Percentiles rank a stretch among this genome's conserved stretches.
Conservation (phyloP, 2,888 invertebrate genomes). For the Pyrochroa serraticornis region DNA sequence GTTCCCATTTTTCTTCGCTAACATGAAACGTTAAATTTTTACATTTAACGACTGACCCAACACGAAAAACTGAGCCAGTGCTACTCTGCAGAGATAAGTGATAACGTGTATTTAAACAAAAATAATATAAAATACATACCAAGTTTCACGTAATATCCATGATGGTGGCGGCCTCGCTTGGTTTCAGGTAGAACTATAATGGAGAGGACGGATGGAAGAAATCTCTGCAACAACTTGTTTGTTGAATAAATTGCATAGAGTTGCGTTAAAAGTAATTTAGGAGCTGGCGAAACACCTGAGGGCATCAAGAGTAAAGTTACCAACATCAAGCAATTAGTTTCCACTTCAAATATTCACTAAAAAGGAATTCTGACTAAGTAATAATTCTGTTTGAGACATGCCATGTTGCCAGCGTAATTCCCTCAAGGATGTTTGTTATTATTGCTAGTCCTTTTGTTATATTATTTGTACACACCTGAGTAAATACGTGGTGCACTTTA, state of each 20-base stretch:
- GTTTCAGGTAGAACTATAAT: too few species aligned
- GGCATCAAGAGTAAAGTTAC: conserved; percentile 14
- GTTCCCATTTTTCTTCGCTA: conserved; percentile 22
- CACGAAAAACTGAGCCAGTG: not conserved
- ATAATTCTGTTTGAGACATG: conserved; percentile 34
- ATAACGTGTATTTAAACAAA: too few species aligned
- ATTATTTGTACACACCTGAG: not conserved
- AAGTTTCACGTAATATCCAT: too few species aligned
- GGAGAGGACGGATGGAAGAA: not conserved
- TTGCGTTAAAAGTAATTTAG: conserved; percentile 11
- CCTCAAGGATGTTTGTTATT: conserved; percentile 21
- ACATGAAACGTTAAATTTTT: too few species aligned
- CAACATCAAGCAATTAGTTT: conserved; percentile 34
- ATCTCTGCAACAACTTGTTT: not conserved
- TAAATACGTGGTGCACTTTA: too few species aligned
- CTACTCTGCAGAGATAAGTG: too few species aligned
- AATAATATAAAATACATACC: too few species aligned
- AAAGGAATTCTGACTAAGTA: conserved; percentile 27
- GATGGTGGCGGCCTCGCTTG: too few species aligned
- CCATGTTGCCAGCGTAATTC: conserved; percentile 16
- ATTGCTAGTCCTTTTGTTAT: conserved; percentile 22
- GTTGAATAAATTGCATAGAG: not conserved
- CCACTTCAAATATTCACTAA: conserved; percentile 31
- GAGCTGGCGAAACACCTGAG: conserved; percentile 14
- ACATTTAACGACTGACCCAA: not conserved